Percentiles rank a stretch among this genome's conserved stretches.
Evolutionary conservation across 53 echinoderm and acorn worm genomes (phyloP).

Genomic region (Actinopyga echinites): DNA sequence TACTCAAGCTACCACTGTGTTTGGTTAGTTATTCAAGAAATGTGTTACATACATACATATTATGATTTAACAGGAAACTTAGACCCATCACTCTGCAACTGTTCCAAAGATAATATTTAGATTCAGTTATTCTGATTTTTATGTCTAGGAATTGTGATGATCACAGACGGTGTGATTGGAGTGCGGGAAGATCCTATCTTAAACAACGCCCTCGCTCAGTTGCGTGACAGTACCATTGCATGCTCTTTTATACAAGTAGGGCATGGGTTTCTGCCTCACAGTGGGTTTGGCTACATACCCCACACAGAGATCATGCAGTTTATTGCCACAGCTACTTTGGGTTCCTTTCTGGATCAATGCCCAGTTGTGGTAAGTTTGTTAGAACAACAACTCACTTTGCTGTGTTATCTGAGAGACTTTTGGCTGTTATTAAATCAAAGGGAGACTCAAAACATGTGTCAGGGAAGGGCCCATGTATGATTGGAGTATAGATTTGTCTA

Average conservation of each 20-base stretch:
- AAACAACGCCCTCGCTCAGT: conserved; percentile 67
- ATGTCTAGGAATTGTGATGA: conserved; percentile 75
- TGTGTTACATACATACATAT: too few relatives aligned
- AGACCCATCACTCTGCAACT: background rate
- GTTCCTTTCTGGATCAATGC: conserved; percentile 87
- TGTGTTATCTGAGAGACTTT: too few relatives aligned
- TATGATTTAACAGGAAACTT: background rate
- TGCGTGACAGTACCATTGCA: conserved; percentile 83
- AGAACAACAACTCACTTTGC: too few relatives aligned
- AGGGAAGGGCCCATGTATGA: too few relatives aligned
- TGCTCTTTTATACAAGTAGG: conserved; percentile 99
- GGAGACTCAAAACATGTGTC: too few relatives aligned
- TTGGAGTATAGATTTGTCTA: too few relatives aligned
- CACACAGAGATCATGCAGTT: conserved; percentile 99
- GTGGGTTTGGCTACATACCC: conserved; percentile 93
- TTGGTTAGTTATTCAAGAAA: too few relatives aligned
- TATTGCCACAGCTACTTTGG: conserved; percentile 92
- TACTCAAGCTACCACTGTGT: too few relatives aligned
- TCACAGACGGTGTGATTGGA: conserved; percentile 86
- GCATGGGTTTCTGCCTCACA: conserved; percentile 87
- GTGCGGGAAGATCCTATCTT: conserved; percentile 77
- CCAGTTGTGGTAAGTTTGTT: conserved; percentile 68
- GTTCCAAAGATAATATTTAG: background rate
- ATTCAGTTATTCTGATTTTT: background rate
- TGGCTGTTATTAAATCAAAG: too few relatives aligned